Base-by-base conservation (phyloP, 2,888 invertebrate species). In the Melipona beecheii region DNA sequence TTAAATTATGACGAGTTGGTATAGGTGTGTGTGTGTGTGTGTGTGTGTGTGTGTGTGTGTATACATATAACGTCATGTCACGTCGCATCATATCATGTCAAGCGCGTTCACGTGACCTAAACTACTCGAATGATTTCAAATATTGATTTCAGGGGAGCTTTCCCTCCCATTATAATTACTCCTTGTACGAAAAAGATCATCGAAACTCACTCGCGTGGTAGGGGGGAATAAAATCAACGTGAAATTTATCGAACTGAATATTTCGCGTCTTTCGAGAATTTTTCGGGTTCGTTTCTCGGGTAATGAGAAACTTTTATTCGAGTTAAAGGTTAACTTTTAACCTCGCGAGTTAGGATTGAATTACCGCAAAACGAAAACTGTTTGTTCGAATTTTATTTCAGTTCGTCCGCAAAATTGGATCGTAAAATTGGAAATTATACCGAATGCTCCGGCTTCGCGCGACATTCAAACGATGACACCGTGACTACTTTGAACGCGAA, bases 11-110 rank as follows among this genome's bases (percentile, higher is more conserved):
- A 75, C 27, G 65, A 58, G 24, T 65, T 31, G 43, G 24, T 36
- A 31, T 58, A 64, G 75, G 43, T 43, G 43, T 43, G 43, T 9
- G 9, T 36, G 0, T 36, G 9, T 36, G 0, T 36, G 1, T 36
- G 0, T 31, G 31, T 36, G 9, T 36, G 5, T 36, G 5, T 4
- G 1, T 36, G 1, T 36, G 1, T 36, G 1, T 36, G 1, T 36
- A 9, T 6, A 36, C 0, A 36, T 36, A 36, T 43, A 43, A 43
- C 72, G 31, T 66, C 58, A 64, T 56, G 73, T 78, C 65, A 69
- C 50, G 70, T 85, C 78, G 54, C 69, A 77, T 85, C 78, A 76
- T 54, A 74, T 69, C 81, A 70, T 31, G 72, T 79, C 77, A 77
- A 75, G n/a, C 27, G 13, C 27, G 65, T 66, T 71, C 36, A 24